phyloP scores from a whole-genome alignment of 2,888 invertebrate species.

The Plebejus argus region DNA sequence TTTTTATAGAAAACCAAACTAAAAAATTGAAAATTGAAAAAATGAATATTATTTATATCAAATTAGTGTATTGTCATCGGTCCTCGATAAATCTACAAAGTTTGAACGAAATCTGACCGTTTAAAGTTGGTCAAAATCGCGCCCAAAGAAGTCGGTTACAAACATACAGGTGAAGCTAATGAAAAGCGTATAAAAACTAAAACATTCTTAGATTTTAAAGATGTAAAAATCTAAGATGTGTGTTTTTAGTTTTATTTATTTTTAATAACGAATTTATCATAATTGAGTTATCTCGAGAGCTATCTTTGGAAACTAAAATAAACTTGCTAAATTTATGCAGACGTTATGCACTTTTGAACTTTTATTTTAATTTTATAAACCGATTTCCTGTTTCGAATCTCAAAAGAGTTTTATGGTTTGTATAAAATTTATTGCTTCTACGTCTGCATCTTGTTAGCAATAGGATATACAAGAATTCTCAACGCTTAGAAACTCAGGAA shows the following conservation, averaged over 20 bases:
- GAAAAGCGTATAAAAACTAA: too few relatives aligned
- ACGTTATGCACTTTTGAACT: neutral
- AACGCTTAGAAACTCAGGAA: constrained; percentile 26
- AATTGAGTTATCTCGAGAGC: neutral
- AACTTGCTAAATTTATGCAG: neutral
- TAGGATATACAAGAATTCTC: constrained; percentile 8
- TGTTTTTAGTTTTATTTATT: neutral
- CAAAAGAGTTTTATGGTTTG: neutral
- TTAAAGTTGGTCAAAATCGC: too few relatives aligned
- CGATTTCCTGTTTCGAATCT: neutral
- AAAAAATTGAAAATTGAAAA: too few relatives aligned
- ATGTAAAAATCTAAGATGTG: neutral
- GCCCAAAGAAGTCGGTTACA: too few relatives aligned
- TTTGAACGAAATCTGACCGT: too few relatives aligned
- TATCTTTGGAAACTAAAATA: neutral
- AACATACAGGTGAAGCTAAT: too few relatives aligned
- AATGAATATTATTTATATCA: too few relatives aligned
- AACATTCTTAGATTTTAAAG: too few relatives aligned
- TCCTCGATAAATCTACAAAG: too few relatives aligned
- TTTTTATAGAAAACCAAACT: too few relatives aligned
- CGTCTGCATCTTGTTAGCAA: constrained; percentile 3
- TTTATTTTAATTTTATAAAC: constrained; percentile 4
- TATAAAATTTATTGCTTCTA: constrained; percentile 3
- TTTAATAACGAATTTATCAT: neutral
- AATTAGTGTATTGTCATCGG: too few relatives aligned